Evolutionary conservation across 2,888 invertebrate genomes (phyloP), one percentile per base, ranked within the genome.

Genomic region (Hartigia nigra): DNA sequence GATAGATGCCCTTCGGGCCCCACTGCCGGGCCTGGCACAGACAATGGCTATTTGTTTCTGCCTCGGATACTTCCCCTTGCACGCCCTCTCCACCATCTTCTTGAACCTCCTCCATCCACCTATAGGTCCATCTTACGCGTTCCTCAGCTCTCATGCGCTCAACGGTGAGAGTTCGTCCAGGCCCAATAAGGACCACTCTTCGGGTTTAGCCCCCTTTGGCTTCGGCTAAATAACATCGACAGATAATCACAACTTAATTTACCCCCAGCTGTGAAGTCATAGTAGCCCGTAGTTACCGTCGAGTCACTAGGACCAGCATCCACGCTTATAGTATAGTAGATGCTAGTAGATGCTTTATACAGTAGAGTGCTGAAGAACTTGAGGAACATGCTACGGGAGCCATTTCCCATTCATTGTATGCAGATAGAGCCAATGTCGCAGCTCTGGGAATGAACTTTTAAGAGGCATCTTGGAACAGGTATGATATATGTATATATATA

Each of bases 161-260:
- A 31, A 31, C 72, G 32, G 72, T 72, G 31, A 72, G 12, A 34
- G n/a, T 72, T 32, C 72, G 14, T 34, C 32, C 72, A 31, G 32
- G 72, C 72, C 32, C 72, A 23, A 31, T 72, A 12, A 31, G 31
- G 31, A 31, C 72, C 55, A 72, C 31, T 72, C 72, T 72, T 34
- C 31, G 31, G 34, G 32, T 34, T 14, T 39, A 37, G 70, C 76
- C 78, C 72, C 72, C 32, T 34, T 31, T 34, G 72, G 78, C 81
- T 83, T 86, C 88, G 88, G 85, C 87, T 91, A 90, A 91, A 90
- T 91, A 90, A 88, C 90, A 91, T 91, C 90, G 90, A 91, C 91
- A 90, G 91, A 91, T 91, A 90, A 91, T 91, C 91, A 90, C 90
- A 91, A 91, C 91, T 91, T 91, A 91, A 91, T 91, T 91, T 90